Evolutionary conservation across 2,888 invertebrate genomes (phyloP), one percentile per base, ranked within the genome.

Genomic region (Euzetes globulus): DNA sequence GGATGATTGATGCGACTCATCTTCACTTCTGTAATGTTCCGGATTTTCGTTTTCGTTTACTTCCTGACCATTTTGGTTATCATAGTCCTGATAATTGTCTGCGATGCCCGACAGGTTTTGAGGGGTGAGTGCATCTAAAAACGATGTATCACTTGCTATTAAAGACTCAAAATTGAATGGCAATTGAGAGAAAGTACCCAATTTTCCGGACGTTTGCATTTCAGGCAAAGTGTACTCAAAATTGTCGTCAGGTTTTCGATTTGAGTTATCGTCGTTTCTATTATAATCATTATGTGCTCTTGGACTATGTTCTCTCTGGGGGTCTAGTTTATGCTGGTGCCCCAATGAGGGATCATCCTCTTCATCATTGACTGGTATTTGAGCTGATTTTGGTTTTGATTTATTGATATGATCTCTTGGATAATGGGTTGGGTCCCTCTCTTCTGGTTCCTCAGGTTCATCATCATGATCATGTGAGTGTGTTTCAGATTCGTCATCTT

Each of bases 141-240:
- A 71, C 9, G 71, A 45, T 9, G 25, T 1, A 52, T 71, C 71
- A 25, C 47, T 50, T 52, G 15, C 27, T 47, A 71, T 71, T 52
- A 71, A 25, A 17, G 45, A 45, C 25, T 71, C 71, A 71, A 71
- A 71, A 52, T 45, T 71, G 71, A 27, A 27, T 47, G 71, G 71
- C 47, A 71, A 47, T 4, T 13, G 47, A 41, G 29, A n/a, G 19
- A 71, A 41, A 17, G 47, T 71, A 52, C 71, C 71, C 17, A 71
- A 71, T 45, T 71, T 15, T 71, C 71, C 71, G 47, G n/a, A 7
- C 19, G 45, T 33, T 22, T 41, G 37, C 37, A 33, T 63, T 17
- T 45, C n/a, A n/a, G 37, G 71, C 3, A 71, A 27, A 7, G 45
- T 47, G 52, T 37, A 45, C 47, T 71, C 17, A 29, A 27, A 19